phyloP scores from a whole-genome alignment of 1,140 invertebrate species.

The Eciton burchellii region DNA sequence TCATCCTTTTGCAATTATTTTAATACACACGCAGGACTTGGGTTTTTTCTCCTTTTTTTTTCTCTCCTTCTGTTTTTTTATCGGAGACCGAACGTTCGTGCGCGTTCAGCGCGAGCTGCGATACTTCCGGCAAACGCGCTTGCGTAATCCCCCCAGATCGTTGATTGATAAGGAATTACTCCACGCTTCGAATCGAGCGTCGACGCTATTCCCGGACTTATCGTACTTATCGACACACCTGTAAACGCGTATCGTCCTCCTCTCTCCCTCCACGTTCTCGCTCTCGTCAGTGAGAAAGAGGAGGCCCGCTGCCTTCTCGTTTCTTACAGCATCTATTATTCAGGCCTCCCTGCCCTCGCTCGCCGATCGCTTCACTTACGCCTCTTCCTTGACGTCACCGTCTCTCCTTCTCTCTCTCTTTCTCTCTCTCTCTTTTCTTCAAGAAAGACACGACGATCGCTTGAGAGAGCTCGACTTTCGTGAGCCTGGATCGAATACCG shows the following conservation, averaged over 20 bases:
- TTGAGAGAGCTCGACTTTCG: conserved; percentile 26
- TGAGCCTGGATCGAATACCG: conserved; percentile 1
- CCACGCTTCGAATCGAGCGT: conserved; percentile 29
- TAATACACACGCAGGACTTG: no score
- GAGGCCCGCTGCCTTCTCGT: conserved; percentile 37
- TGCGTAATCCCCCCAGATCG: conserved; percentile 12
- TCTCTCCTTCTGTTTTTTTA: no score
- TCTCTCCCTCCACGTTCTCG: neutral
- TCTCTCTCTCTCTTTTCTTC: neutral
- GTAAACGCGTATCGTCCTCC: neutral
- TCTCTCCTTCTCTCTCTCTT: neutral
- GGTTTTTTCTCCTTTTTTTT: no score
- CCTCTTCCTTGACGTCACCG: conserved; percentile 48
- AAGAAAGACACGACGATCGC: conserved; percentile 10
- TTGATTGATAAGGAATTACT: conserved; percentile 25
- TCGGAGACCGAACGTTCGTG: neutral
- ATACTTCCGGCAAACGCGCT: conserved; percentile 18
- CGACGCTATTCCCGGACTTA: neutral
- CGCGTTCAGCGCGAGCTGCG: neutral
- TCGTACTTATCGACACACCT: conserved; percentile 10
- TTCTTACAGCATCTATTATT: conserved; percentile 63
- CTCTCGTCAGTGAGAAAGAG: conserved; percentile 44
- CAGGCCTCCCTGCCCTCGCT: conserved; percentile 56
- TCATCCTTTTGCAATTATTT: neutral
- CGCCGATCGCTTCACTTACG: conserved; percentile 51